Evolutionary conservation across 2,888 invertebrate genomes (phyloP).

Genomic region (Drosophila limbata): DNA sequence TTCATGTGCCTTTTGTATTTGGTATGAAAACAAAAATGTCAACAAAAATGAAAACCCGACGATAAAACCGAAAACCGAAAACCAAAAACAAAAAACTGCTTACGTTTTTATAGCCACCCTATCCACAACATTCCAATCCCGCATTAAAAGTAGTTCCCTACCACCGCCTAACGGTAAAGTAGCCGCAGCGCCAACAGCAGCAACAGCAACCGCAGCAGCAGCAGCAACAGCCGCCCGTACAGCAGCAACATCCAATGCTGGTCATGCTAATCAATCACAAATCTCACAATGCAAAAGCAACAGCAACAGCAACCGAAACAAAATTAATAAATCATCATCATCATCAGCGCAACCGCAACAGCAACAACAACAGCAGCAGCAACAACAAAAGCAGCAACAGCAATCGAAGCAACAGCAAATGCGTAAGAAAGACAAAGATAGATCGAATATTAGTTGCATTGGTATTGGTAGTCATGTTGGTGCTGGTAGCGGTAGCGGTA

Average conservation of each 20-base stretch:
- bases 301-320: slow-evolving; percentile 46
- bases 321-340: slow-evolving; percentile 77
- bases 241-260: slow-evolving; percentile 57
- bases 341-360: slow-evolving; percentile 55
- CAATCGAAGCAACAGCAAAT: slow-evolving; percentile 70
- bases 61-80: slow-evolving; percentile 34
- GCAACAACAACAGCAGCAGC: slow-evolving; percentile 57
- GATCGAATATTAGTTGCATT: slow-evolving; percentile 79
- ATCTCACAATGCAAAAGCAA: slow-evolving; percentile 73
- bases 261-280: slow-evolving; percentile 82
- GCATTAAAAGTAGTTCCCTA: slow-evolving; percentile 88
- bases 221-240: slow-evolving; percentile 53
- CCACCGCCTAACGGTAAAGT: slow-evolving; percentile 86
- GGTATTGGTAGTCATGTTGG: slow-evolving; percentile 67
- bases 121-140: slow-evolving; percentile 91
- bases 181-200: slow-evolving; percentile 73
- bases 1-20: slow-evolving; percentile 73
- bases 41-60: slow-evolving; percentile 47
- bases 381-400: slow-evolving; percentile 50
- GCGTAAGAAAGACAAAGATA: slow-evolving; percentile 84
- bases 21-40: slow-evolving; percentile 55
- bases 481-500: slow-evolving; percentile 63
- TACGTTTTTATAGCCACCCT: slow-evolving; percentile 89
- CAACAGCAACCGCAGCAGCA: slow-evolving; percentile 53
- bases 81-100: slow-evolving; percentile 55